Evolutionary conservation across 2,113 vertebrate genomes (phyloP).

Genomic region (Eptesicus fuscus): DNA sequence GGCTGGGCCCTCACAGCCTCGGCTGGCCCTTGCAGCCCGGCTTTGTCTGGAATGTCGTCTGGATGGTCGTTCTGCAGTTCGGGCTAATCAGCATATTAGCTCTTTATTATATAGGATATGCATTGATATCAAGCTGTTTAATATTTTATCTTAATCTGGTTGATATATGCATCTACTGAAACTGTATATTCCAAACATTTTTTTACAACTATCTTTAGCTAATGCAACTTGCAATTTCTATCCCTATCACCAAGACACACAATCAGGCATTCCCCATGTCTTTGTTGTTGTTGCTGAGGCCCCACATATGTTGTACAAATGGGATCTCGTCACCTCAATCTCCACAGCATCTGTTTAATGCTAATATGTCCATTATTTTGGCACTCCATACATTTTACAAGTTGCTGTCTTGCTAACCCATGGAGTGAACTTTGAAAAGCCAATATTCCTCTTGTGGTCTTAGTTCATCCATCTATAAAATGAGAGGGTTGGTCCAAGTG

Average conservation of each 20-base stretch:
- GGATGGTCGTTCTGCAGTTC: no score
- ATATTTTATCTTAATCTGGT: background rate
- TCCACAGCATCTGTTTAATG: background rate
- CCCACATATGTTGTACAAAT: background rate
- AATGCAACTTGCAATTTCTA: background rate
- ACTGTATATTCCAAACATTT: background rate
- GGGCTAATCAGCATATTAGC: no score
- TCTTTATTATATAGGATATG: background rate
- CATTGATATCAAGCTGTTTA: background rate
- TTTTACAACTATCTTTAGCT: background rate
- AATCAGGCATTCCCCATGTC: background rate
- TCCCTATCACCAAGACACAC: background rate
- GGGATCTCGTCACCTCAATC: background rate
- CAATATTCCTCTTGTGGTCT: background rate
- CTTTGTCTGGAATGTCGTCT: no score
- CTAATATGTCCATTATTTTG: background rate
- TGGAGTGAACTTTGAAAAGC: background rate
- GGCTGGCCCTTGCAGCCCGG: no score
- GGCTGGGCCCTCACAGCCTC: no score
- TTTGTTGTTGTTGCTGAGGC: background rate
- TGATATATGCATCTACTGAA: background rate
- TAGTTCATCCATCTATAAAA: background rate
- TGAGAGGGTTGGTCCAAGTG: background rate
- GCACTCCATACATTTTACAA: background rate
- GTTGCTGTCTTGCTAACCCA: background rate